These are phyloP conservation scores for Sceliomorpha sp. DNA, from an alignment of 2,888 invertebrate species.

Conservation along the genomic window DNA sequence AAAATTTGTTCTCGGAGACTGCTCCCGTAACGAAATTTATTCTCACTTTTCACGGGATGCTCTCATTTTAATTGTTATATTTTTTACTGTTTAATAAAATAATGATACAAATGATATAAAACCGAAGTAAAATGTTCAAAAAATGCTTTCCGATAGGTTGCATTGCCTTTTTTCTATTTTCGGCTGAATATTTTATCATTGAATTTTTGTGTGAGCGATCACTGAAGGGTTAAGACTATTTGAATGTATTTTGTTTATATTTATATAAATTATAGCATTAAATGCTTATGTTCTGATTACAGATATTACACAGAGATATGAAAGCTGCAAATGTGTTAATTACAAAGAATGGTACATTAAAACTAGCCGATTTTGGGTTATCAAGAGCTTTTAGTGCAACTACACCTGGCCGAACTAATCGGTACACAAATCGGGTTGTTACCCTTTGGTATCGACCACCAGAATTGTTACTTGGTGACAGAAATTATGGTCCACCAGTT, in stretches of 20 bases:
- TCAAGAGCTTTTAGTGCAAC: constrained; percentile 95
- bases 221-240: too few relatives aligned
- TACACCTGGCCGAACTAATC: constrained; percentile 91
- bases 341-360: constrained; percentile 95
- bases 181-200: too few relatives aligned
- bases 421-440: constrained; percentile 98
- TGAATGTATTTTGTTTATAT: background rate
- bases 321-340: constrained; percentile 99
- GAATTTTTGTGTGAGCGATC: too few relatives aligned
- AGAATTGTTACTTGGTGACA: constrained; percentile 87
- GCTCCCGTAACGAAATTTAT: too few relatives aligned
- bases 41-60: too few relatives aligned
- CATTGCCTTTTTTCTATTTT: too few relatives aligned
- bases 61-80: too few relatives aligned
- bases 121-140: too few relatives aligned
- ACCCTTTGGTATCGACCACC: constrained; percentile 96
- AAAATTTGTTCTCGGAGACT: too few relatives aligned
- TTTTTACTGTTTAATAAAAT: too few relatives aligned
- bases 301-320: constrained; percentile 97
- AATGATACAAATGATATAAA: too few relatives aligned
- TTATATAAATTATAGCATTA: background rate
- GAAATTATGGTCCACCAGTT: constrained; percentile 97
- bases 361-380: constrained; percentile 98
- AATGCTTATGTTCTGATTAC: constrained; percentile 23
- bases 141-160: too few relatives aligned